phyloP scores from a whole-genome alignment of 2,113 vertebrate species.

The Stigmatopora nigra region DNA sequence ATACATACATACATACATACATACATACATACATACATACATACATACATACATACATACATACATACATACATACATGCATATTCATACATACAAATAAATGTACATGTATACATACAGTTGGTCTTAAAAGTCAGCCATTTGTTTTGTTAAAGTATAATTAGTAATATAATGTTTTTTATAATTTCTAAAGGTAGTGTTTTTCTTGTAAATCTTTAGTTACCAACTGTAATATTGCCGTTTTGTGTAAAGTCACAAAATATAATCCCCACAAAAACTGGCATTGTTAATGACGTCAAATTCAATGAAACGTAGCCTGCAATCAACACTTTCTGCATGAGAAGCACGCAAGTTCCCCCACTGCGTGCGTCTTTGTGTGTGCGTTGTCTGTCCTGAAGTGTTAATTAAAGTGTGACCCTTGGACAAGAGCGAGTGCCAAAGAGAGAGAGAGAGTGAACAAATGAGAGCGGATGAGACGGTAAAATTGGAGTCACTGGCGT shows the following conservation, averaged over 20 bases:
- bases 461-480: conserved; percentile 23
- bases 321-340: conserved; percentile 52
- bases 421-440: conserved; percentile 37
- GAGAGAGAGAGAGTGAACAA: not conserved
- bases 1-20: no score
- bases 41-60: no score
- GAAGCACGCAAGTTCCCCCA: conserved; percentile 40
- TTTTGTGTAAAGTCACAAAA: conserved; percentile 4
- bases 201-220: not conserved
- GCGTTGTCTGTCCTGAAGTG: conserved; percentile 64
- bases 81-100: no score
- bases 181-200: not conserved
- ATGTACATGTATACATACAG: no score
- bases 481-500: conserved; percentile 33
- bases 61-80: no score
- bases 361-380: conserved; percentile 9
- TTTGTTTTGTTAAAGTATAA: no score
- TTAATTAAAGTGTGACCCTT: conserved; percentile 67
- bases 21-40: no score
- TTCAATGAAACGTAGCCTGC: conserved; percentile 46
- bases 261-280: conserved; percentile 16
- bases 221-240: not conserved
- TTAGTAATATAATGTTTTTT: no score
- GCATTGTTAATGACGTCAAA: conserved; percentile 43
- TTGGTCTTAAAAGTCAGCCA: no score